These are phyloP conservation scores for Bombus haemorrhoidalis DNA, from an alignment of 1,140 invertebrate species.

Conservation along the genomic window DNA sequence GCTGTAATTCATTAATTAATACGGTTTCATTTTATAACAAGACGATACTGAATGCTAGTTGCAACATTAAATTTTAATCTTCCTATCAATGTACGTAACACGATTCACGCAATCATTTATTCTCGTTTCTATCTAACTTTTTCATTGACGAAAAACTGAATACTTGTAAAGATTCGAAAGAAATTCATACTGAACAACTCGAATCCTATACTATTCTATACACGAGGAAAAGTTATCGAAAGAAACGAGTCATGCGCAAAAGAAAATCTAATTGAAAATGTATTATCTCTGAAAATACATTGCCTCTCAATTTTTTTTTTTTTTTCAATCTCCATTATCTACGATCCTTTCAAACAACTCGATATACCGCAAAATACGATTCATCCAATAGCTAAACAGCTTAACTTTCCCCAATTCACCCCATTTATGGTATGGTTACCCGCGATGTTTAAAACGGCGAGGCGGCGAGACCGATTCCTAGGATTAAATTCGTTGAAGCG, in stretches of 20 bases:
- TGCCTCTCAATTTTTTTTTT: too few relatives aligned
- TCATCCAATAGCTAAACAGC: background rate
- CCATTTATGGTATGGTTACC: slow-evolving; percentile 1
- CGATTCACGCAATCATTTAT: background rate
- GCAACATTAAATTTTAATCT: background rate
- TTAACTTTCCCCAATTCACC: background rate
- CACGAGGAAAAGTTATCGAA: too few relatives aligned
- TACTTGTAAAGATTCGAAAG: too few relatives aligned
- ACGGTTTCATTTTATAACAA: too few relatives aligned
- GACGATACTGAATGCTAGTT: too few relatives aligned
- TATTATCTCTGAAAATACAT: too few relatives aligned
- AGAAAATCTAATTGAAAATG: too few relatives aligned
- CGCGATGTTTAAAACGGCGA: background rate
- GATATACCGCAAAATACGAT: background rate
- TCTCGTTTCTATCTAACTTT: background rate
- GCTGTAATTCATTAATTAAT: too few relatives aligned
- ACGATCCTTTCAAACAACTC: background rate
- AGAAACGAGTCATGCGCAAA: too few relatives aligned
- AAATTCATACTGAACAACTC: too few relatives aligned
- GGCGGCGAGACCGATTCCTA: slow-evolving; percentile 28
- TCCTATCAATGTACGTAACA: background rate
- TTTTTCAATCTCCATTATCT: background rate
- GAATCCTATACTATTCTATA: too few relatives aligned
- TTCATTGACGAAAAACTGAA: background rate
- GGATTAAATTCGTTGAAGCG: slow-evolving; percentile 62